These are phyloP conservation scores for Fukomys damarensis DNA, from an alignment of 2,113 vertebrate genomes.

Conservation along the genomic window DNA sequence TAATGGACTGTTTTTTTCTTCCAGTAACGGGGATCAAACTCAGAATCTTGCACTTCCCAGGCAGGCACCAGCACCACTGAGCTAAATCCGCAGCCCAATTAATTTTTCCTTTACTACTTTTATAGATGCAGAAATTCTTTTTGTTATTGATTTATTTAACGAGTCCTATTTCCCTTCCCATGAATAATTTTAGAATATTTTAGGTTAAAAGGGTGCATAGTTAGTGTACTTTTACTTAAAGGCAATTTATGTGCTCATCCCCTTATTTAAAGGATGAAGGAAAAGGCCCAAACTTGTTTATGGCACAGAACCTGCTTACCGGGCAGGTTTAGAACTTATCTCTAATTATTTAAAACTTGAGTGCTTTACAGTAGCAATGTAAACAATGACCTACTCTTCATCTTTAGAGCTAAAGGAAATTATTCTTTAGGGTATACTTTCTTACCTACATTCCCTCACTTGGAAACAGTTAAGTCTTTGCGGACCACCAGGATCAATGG, in stretches of 20 bases:
- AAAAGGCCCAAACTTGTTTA: slow-evolving; percentile 35
- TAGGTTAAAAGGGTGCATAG: background rate
- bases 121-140: background rate
- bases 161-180: background rate
- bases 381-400: slow-evolving; percentile 34
- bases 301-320: background rate
- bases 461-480: slow-evolving; percentile 14
- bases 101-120: slow-evolving; percentile 27
- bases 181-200: slow-evolving; percentile 45
- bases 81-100: too few species aligned
- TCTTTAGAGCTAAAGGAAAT: slow-evolving; percentile 37
- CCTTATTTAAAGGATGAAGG: background rate
- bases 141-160: slow-evolving; percentile 34
- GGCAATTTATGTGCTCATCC: background rate
- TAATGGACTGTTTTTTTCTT: too few species aligned
- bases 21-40: too few species aligned
- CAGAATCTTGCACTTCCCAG: too few species aligned
- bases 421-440: slow-evolving; percentile 17
- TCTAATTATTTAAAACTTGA: slow-evolving; percentile 49
- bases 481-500: background rate
- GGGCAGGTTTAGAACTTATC: slow-evolving; percentile 21
- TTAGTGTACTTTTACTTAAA: background rate
- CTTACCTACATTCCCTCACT: background rate
- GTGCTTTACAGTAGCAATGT: background rate
- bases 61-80: too few species aligned